A percentile compares a stretch with the other conserved stretches of the same genome.
Conservation (phyloP, 2,797 vertebrate species). For the Pogoniulus pusillus region DNA sequence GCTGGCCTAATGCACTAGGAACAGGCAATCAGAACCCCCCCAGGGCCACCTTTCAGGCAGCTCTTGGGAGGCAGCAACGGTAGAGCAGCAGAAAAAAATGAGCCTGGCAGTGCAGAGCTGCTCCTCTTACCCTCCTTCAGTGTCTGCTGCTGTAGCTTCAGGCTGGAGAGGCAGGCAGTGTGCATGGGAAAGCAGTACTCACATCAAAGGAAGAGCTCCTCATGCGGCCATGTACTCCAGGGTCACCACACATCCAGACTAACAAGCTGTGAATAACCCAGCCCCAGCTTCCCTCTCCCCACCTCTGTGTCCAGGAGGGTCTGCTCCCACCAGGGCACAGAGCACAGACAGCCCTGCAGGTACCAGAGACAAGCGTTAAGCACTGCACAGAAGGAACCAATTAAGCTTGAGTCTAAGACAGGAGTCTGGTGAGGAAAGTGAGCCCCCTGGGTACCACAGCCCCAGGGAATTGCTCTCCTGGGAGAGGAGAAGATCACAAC, state of each 20-base stretch:
- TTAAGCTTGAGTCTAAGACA: background rate
- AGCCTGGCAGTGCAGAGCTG: background rate
- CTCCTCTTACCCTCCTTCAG: background rate
- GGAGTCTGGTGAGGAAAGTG: background rate
- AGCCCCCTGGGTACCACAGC: background rate
- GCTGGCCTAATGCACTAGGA: background rate
- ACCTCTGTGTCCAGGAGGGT: background rate
- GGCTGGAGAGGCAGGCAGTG: background rate
- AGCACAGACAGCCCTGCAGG: background rate
- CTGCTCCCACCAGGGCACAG: background rate
- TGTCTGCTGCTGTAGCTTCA: background rate
- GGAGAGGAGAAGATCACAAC: background rate
- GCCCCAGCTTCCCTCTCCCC: background rate
- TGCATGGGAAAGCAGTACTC: background rate
- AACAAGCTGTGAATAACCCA: background rate
- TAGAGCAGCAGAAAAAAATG: background rate
- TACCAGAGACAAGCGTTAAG: background rate
- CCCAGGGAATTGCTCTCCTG: background rate
- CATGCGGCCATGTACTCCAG: accelerated
- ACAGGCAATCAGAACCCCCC: background rate
- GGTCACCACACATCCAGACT: accelerated
- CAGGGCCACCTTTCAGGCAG: background rate
- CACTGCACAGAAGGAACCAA: background rate
- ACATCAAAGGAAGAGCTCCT: background rate
- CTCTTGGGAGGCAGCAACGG: background rate